Conservation (phyloP, 2,113 vertebrate genomes). For the Solea senegalensis region DNA sequence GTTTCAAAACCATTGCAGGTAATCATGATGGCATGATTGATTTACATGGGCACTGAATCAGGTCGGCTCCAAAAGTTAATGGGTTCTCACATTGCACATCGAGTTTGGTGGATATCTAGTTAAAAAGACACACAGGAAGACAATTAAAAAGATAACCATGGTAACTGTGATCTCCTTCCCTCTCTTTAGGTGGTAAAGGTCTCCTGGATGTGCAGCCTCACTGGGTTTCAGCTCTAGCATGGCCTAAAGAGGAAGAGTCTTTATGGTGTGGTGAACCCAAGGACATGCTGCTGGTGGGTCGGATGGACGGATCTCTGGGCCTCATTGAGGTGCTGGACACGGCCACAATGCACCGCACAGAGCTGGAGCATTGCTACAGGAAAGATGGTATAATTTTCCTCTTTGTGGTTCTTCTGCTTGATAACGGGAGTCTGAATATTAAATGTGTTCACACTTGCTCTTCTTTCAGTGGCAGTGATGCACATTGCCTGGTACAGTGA, state of each 20-base stretch:
- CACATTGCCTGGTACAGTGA: conserved; percentile 96
- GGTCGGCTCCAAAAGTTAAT: no score
- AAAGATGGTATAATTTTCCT: conserved; percentile 86
- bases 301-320: conserved; percentile 94
- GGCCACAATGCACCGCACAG: conserved; percentile 87
- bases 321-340: conserved; percentile 91
- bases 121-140: no score
- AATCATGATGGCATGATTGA: no score
- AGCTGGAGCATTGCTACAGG: conserved; percentile 95
- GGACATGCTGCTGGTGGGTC: conserved; percentile 92
- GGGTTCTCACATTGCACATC: no score
- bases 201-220: conserved; percentile 93
- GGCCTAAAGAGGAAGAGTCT: conserved; percentile 88
- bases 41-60: no score
- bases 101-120: no score
- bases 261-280: conserved; percentile 88
- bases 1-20: no score
- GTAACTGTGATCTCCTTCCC: background rate
- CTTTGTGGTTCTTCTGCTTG: background rate
- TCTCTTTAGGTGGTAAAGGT: conserved; percentile 88
- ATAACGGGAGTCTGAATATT: background rate
- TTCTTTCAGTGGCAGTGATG: conserved; percentile 87
- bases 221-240: conserved; percentile 93
- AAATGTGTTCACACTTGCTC: background rate
- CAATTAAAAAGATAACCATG: background rate